Evolutionary conservation across 2,888 invertebrate species (phyloP), one percentile per base, ranked within the genome.

Genomic region (Sinodicranocentrus sp.): DNA sequence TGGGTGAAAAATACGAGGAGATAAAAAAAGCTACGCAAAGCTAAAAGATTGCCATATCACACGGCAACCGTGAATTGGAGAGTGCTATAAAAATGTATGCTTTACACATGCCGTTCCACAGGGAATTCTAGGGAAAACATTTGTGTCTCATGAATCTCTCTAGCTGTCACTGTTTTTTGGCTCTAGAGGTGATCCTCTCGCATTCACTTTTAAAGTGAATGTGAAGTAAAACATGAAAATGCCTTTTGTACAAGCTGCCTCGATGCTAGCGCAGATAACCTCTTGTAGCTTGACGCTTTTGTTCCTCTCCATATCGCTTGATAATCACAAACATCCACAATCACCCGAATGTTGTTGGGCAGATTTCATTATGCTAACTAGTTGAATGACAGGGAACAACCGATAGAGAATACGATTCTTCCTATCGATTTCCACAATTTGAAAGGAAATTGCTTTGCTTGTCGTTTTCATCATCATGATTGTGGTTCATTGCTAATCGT

Each of bases 61-160:
- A n/a, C n/a, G n/a, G n/a, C n/a, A n/a, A n/a, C n/a, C n/a, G n/a
- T 5, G n/a, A n/a, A 48, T 5, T 39, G 39, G 39, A 39, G 39
- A 39, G 39, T 8, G 39, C 5, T 5, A 39, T 5, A 13, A 39
- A 39, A 5, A 39, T 39, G 6, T 39, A n/a, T n/a, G n/a, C 13
- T 5, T 39, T 39, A 39, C 39, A 13, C 13, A 5, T 39, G 5
- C 13, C 2, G 33, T 61, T 61, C 61, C 61, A 5, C 3, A 2
- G 61, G 61, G 61, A 61, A 28, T 61, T 28, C 61, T 28, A 3
- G 6, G 28, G 28, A 25, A 68, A 68, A 59, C 68, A 77, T 54
- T 77, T 77, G 68, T n/a, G 68, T 59, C 57, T 67, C 77, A 68
- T 77, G 68, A 68, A 77, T 77, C 77, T 77, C 28, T 68, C 44